Evolutionary conservation across 2,888 invertebrate genomes (phyloP), one percentile per base, ranked within the genome.

Genomic region (Dione juno): DNA sequence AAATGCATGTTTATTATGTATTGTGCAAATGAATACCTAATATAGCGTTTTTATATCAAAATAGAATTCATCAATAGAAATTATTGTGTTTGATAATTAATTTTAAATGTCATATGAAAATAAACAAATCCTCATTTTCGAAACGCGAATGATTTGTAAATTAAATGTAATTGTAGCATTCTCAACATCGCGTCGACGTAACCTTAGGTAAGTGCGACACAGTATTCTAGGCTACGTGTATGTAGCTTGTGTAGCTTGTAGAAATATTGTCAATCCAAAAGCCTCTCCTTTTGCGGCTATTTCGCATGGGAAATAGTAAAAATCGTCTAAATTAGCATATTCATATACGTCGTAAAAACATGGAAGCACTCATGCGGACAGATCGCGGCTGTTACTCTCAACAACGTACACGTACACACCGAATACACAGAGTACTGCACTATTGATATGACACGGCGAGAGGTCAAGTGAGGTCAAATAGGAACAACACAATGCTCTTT

Each of bases 321-420:
- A 89, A 86, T 86, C 81, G 81, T 88, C 84, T 88, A 89, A 87
- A 88, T 88, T 87, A 87, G 85, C 84, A 77, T 83, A 86, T 84
- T 82, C 81, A 78, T 84, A 88, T 85, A 88, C 83, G 84, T 88
- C 86, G 86, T 91, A 91, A 88, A 92, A 92, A 91, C 87, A 87
- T 92, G 92, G 92, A 92, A 92, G 92, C 92, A 92, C 92, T 88
- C 85, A 88, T 84, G 88, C 91, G 92, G 92, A 92, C 92, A 92
- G 91, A 84, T 90, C 88, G 88, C 89, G 90, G 84, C 83, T 88
- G 84, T 81, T 81, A 81, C 82, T 83, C 78, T 79, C 76, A 76
- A 72, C 63, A 68, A 53, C 64, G 67, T 69, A 69, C 69, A 72
- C 50, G 68, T 71, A 66, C 67, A 66, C 59, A 45, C 54, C 65